These are phyloP conservation scores for Gadopsis marmoratus DNA, from an alignment of 2,797 vertebrate genomes.

Conservation along the genomic window DNA sequence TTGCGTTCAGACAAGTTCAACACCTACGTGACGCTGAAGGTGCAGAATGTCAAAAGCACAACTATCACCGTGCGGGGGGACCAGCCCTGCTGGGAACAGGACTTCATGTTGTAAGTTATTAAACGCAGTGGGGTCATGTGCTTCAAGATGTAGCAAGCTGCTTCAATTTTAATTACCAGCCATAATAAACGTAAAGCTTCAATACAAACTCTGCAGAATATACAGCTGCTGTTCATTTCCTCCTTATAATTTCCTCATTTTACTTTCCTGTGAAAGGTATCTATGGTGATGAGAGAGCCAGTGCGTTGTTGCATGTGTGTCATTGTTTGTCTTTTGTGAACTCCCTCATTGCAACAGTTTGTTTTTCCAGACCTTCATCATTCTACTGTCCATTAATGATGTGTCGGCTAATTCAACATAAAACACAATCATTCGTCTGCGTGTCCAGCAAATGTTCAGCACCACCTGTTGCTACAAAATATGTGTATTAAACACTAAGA, in stretches of 20 bases:
- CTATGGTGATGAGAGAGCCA: slow-evolving; percentile 61
- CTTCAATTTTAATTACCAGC: neutral
- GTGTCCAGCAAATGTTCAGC: slow-evolving; percentile 29
- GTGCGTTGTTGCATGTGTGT: slow-evolving; percentile 50
- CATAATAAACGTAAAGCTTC: neutral
- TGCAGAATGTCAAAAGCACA: slow-evolving; percentile 99
- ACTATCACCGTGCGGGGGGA: slow-evolving; percentile 95
- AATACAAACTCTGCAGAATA: neutral
- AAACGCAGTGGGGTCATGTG: neutral
- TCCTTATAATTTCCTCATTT: slow-evolving; percentile 63
- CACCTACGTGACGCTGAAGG: slow-evolving; percentile 96
- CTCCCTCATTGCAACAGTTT: slow-evolving; percentile 69
- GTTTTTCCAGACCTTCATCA: slow-evolving; percentile 79
- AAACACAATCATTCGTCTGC: slow-evolving; percentile 28
- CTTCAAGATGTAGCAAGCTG: neutral
- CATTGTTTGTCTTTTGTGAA: slow-evolving; percentile 81
- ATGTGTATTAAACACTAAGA: neutral
- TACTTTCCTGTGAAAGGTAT: slow-evolving; percentile 61
- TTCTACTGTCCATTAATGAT: slow-evolving; percentile 61
- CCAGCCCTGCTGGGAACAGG: slow-evolving; percentile 97
- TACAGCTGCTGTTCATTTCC: slow-evolving; percentile 61
- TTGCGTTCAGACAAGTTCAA: slow-evolving; percentile 93
- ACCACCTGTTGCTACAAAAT: slow-evolving; percentile 39
- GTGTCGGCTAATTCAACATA: slow-evolving; percentile 41
- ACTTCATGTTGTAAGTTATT: slow-evolving; percentile 98